A percentile compares a stretch with the other conserved stretches of the same genome.
These are phyloP conservation scores for Thalpophila matura DNA, from an alignment of 2,888 invertebrate species.

Conservation along the genomic window DNA sequence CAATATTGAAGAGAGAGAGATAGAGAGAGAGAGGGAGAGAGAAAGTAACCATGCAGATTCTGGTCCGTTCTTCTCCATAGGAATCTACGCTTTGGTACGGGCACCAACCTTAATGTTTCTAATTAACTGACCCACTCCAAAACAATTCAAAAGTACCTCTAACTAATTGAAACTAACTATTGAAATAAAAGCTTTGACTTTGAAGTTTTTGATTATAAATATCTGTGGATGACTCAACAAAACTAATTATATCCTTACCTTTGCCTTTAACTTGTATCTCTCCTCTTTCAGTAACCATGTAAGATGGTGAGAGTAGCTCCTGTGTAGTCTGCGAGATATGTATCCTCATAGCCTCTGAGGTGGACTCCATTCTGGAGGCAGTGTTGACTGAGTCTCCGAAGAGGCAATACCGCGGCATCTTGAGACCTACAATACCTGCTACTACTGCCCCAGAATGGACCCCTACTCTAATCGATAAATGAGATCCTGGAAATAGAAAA, in stretches of 20 bases:
- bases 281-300: conserved; percentile 94
- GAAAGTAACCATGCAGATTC: too few species aligned
- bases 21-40: too few species aligned
- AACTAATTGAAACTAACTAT: too few species aligned
- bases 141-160: too few species aligned
- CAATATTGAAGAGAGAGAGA: too few species aligned
- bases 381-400: conserved; percentile 98
- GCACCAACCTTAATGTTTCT: too few species aligned
- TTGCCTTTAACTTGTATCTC: conserved; percentile 98
- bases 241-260: conserved; percentile 85
- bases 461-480: conserved; percentile 95
- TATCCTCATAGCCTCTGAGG: conserved; percentile 97
- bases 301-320: conserved; percentile 93
- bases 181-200: too few species aligned
- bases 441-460: conserved; percentile 98
- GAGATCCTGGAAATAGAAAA: conserved; percentile 91
- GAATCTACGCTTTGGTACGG: too few species aligned
- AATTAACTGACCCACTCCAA: too few species aligned
- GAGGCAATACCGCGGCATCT: conserved; percentile 97
- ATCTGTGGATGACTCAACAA: too few species aligned
- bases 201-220: too few species aligned
- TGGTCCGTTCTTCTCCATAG: too few species aligned
- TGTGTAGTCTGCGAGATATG: conserved; percentile 98
- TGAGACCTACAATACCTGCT: conserved; percentile 97
- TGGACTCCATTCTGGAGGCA: conserved; percentile 98